Base-by-base conservation (phyloP, 2,888 invertebrate genomes). In the Anthrax anthrax region DNA sequence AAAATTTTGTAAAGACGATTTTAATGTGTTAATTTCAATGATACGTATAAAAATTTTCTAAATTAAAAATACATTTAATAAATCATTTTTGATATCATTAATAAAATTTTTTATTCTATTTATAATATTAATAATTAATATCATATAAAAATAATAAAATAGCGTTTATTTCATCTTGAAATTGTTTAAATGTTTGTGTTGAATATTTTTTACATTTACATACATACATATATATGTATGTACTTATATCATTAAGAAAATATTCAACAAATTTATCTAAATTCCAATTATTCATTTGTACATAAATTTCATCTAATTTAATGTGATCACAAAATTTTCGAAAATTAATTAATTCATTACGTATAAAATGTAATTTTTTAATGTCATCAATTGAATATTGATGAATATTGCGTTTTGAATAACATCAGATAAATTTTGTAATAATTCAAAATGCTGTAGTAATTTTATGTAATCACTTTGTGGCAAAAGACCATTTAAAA, bases 361-460 rank as follows among this genome's bases (percentile, higher is more conserved):
- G n/a, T n/a, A n/a, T n/a, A n/a, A n/a, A n/a, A n/a, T n/a, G n/a
- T n/a, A n/a, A n/a, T n/a, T n/a, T n/a, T n/a, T n/a, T n/a, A n/a
- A n/a, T n/a, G n/a, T n/a, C n/a, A n/a, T n/a, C n/a, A n/a, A n/a
- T n/a, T n/a, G n/a, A n/a, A n/a, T n/a, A n/a, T n/a, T n/a, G n/a
- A n/a, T n/a, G n/a, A n/a, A n/a, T n/a, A n/a, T n/a, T n/a, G n/a
- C 8, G 29, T 29, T 29, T 29, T 9, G 12, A 29, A 29, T 29
- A n/a, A n/a, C n/a, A n/a, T n/a, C n/a, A n/a, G n/a, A n/a, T n/a
- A n/a, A n/a, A n/a, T n/a, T n/a, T 16, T 46, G 18, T 18, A 42
- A 32, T 9, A 27, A 34, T 42, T 46, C 46, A 38, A 46, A 19
- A 16, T 19, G 12, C n/a, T 46, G n/a, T 14, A 46, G 14, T 14